These are phyloP conservation scores for Drosophila quadrilineata DNA, from an alignment of 1,140 invertebrate species.

Conservation along the genomic window DNA sequence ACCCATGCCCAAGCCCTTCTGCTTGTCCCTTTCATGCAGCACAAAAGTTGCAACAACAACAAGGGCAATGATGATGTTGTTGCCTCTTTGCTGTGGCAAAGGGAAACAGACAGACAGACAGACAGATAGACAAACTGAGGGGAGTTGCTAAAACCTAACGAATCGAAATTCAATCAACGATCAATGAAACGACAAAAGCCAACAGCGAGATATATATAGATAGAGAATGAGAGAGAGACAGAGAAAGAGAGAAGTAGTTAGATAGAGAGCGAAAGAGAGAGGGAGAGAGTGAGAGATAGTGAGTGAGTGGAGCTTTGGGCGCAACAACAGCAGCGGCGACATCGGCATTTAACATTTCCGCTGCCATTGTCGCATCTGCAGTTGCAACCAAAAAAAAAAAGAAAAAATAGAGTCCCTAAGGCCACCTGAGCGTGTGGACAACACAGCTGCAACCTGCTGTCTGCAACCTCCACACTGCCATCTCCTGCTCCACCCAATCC, in stretches of 20 bases:
- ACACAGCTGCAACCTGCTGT: conserved; percentile 29
- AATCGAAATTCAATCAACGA: conserved; percentile 78
- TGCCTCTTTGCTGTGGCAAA: too few species aligned
- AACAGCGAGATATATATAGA: conserved; percentile 13
- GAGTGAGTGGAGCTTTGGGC: background rate
- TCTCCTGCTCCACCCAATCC: background rate
- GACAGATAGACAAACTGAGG: too few species aligned
- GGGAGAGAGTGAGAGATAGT: background rate
- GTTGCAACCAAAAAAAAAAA: background rate
- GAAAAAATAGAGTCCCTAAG: conserved; percentile 23
- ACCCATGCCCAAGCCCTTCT: too few species aligned
- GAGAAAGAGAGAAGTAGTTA: background rate
- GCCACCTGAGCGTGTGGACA: conserved; percentile 28
- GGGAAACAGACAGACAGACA: conserved; percentile 34
- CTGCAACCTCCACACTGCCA: background rate
- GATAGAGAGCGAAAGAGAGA: background rate
- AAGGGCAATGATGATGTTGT: conserved; percentile 7
- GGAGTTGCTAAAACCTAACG: conserved; percentile 52
- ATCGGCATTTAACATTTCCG: conserved; percentile 77
- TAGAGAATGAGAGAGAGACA: background rate
- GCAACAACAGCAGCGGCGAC: background rate
- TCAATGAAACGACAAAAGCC: conserved; percentile 67
- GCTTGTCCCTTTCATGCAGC: conserved; percentile 6
- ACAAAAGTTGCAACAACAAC: conserved; percentile 3
- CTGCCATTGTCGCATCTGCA: conserved; percentile 47